A percentile compares a stretch with the other conserved stretches of the same genome.
Evolutionary conservation across 2,113 vertebrate genomes (phyloP).

Genomic region (Petrocephalus zakoni): DNA sequence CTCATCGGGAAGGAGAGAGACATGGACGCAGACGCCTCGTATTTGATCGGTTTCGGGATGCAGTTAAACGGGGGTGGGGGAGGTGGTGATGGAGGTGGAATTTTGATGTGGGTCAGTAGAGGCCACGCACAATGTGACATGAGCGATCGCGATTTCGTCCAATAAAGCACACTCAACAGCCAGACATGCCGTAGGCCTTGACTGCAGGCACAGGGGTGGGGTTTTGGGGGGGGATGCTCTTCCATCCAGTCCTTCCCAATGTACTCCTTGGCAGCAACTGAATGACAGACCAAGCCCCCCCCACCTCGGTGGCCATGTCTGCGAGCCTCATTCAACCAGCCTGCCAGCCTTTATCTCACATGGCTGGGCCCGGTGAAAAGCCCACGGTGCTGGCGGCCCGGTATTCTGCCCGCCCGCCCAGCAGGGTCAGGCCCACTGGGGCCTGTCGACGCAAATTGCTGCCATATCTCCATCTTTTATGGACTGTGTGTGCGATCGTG

Average conservation of each 20-base stretch:
- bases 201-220: not conserved
- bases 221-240: not conserved
- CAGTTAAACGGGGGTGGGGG: not conserved
- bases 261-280: constrained; percentile 38
- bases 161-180: constrained; percentile 18
- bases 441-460: constrained; percentile 47
- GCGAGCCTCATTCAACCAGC: constrained; percentile 54
- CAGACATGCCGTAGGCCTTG: constrained; percentile 13
- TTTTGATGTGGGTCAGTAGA: too few relatives aligned
- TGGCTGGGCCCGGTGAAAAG: constrained; percentile 66
- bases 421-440: constrained; percentile 21
- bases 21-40: not conserved
- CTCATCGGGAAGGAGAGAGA: not conserved
- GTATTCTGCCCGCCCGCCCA: constrained; percentile 24
- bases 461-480: constrained; percentile 40
- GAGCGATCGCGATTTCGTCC: not conserved
- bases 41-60: not conserved
- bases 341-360: constrained; percentile 73
- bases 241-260: constrained; percentile 17
- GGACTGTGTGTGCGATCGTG: constrained; percentile 49
- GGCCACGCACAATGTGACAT: not conserved
- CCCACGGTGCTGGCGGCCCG: constrained; percentile 38
- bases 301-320: constrained; percentile 52
- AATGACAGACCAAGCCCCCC: constrained; percentile 30
- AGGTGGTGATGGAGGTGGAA: not conserved